Base-by-base conservation (phyloP, 2,113 vertebrate genomes). In the Hiodon alosoides region DNA sequence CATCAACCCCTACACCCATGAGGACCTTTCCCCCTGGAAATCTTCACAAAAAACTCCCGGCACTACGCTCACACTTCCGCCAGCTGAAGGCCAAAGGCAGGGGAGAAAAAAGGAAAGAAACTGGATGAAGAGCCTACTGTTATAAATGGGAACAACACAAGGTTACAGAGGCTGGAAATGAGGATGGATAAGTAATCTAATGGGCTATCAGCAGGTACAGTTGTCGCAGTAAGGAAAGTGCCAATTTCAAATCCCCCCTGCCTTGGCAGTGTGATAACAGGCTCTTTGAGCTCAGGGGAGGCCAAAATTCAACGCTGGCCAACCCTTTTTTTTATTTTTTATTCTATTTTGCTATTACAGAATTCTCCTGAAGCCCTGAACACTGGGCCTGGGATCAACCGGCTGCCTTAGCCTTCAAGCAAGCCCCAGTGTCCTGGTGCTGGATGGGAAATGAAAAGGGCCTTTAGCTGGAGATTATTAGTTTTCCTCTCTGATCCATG, bases 201-300 rank as follows among this genome's bases (percentile, higher is more conserved):
- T 83, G 79, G 83, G 69, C 79, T 79, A 83, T 83, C 83, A 84
- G 84, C 81, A 84, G 81, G 78, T 76, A 81, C 81, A 84, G 83
- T 76, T 82, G 81, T 82, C 81, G 83, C 81, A 79, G 83, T 74
- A 83, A 81, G 82, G 80, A 81, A 85, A 81, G 83, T 83, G 80
- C 77, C 83, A 85, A 81, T 82, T 85, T 83, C 81, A 85, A 82
- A 84, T 81, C 77, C 80, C 80, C 78, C 83, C 81, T 80, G 73
- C n/a, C 83, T 66, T 72, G 76, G 79, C 73, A 71, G 80, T 79
- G 80, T 80, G 81, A 81, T 83, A 86, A 84, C 83, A 83, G 80
- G 76, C 81, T 80, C 76, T 73, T 69, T 17, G 77, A 75, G 77
- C 80, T 77, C 81, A 53, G 50, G 81, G 78, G 80, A 82, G 75